phyloP scores from a whole-genome alignment of 1,140 invertebrate genomes.

The Halyomorpha halys region DNA sequence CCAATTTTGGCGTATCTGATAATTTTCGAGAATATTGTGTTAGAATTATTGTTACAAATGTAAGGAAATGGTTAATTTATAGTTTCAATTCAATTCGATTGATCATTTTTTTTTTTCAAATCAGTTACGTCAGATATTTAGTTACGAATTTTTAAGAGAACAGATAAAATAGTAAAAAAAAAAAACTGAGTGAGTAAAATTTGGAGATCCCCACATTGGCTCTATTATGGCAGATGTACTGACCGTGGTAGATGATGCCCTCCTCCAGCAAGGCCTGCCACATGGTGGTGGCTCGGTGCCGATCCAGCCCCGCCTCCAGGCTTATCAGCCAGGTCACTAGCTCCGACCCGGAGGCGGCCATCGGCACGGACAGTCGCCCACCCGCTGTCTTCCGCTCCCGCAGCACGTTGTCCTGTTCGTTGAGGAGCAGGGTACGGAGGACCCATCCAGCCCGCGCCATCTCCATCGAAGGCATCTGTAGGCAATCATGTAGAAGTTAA shows the following conservation, averaged over 20 bases:
- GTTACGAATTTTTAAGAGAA: too few relatives aligned
- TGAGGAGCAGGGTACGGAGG: conserved; percentile 53
- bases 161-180: too few relatives aligned
- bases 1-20: too few relatives aligned
- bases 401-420: conserved; percentile 47
- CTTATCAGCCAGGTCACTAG: conserved; percentile 68
- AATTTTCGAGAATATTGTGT: too few relatives aligned
- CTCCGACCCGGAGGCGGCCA: conserved; percentile 52
- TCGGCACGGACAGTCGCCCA: conserved; percentile 40
- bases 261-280: conserved; percentile 79
- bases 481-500: neutral
- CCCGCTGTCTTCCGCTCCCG: conserved; percentile 50
- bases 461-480: conserved; percentile 48
- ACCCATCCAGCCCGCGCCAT: conserved; percentile 58
- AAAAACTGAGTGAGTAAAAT: too few relatives aligned
- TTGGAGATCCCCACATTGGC: too few relatives aligned
- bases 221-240: too few relatives aligned
- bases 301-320: conserved; percentile 43
- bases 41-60: too few relatives aligned
- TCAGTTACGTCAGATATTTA: too few relatives aligned
- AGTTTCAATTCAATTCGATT: too few relatives aligned
- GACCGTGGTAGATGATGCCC: conserved; percentile 66
- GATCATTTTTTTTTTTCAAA: too few relatives aligned
- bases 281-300: conserved; percentile 65
- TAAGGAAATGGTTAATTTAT: too few relatives aligned